Evolutionary conservation across 2,797 vertebrate species (phyloP), one percentile per base, ranked within the genome.

Genomic region (Eulemur albifrons): DNA sequence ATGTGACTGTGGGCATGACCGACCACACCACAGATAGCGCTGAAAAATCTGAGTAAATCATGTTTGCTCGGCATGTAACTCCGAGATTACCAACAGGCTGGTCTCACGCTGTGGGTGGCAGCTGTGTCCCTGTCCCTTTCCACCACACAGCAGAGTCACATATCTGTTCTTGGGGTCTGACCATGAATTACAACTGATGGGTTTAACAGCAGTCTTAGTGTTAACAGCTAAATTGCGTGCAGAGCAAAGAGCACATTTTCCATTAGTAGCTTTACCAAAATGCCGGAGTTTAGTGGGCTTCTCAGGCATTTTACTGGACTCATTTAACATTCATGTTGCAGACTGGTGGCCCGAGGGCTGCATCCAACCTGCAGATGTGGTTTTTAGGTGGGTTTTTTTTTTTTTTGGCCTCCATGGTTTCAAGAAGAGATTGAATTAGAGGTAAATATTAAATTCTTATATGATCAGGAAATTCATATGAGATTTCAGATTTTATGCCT

Each of bases 281-380:
- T 43, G 48, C n/a, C 35, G 84, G 20, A 40, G 69, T 67, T 90
- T 54, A 80, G n/a, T 61, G 25, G 11, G 43, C 43, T 90, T 88
- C 32, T 80, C 50, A 75, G 35, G 57, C 30, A 83, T 89, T 81
- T 96, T 18, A 88, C 85, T n/a, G 45, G 80, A 89, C n/a, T 95
- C 18, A 27, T 94, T 61, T 83, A 18, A 72, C 21, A 11, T 11
- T 50, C 63, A 83, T 50, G 13, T 10, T 92, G 70, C 40, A 86
- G 59, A 79, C 7, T n/a, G 27, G 67, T 59, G 9, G 45, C 45
- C 59, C 23, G 63, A 81, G 40, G 12, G 9, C 61, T 35, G 4
- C 43, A 61, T 67, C 7, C 40, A 30, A 20, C 30, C 27, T 35
- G 12, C 13, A 63, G 50, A 30, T 35, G 1, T 1, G 75, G 30